A percentile compares a stretch with the other conserved stretches of the same genome.
These are phyloP conservation scores for Dipodomys merriami DNA, from an alignment of 2,113 vertebrate genomes.

Conservation along the genomic window DNA sequence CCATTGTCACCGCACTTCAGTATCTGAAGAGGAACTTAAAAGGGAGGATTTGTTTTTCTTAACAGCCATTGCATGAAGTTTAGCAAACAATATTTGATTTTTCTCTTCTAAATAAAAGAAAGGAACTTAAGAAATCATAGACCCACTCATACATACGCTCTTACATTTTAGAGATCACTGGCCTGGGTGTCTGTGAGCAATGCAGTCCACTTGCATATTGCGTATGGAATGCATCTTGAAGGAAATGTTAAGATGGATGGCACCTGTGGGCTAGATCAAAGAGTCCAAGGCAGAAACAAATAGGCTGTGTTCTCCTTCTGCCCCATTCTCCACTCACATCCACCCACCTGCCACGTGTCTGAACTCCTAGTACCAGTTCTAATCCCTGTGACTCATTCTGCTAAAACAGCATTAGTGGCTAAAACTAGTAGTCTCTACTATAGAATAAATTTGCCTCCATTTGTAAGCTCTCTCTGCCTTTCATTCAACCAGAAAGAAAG, in stretches of 20 bases:
- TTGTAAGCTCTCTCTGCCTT: background rate
- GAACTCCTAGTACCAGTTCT: background rate
- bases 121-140: background rate
- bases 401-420: background rate
- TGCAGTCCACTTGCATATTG: background rate
- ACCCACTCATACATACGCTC: background rate
- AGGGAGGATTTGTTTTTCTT: conserved; percentile 14
- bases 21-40: background rate
- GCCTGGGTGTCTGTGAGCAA: background rate
- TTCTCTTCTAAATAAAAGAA: background rate
- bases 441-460: background rate
- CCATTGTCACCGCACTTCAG: background rate
- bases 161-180: background rate
- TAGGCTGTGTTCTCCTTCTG: background rate
- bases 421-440: background rate
- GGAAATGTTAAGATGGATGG: background rate
- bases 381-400: background rate
- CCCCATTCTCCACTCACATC: background rate
- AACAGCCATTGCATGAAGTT: conserved; percentile 20
- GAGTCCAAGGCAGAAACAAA: background rate
- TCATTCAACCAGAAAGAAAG: background rate
- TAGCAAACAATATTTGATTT: conserved; percentile 7
- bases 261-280: background rate
- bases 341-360: too few species aligned
- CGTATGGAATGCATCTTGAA: background rate